Evolutionary conservation across 2,113 vertebrate genomes (phyloP), one percentile per base, ranked within the genome.

Genomic region (Phasianus colchicus): DNA sequence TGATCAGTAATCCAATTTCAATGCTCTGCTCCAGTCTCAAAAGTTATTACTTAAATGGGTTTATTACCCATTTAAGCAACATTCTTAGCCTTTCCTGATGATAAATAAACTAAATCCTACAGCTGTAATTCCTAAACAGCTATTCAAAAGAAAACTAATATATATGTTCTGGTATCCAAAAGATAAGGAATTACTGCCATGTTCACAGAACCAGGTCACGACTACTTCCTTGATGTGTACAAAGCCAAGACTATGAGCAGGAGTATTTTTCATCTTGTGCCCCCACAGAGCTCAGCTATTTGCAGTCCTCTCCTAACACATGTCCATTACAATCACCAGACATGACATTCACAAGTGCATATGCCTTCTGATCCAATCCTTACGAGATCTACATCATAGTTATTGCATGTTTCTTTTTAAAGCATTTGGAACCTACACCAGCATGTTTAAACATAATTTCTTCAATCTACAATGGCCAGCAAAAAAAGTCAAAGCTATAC

Each of bases 21-120:
- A n/a, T 60, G 48, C 58, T 71, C 48, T 76, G 43, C 69, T 92
- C 76, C 91, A 89, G 77, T 78, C 42, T 72, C 25, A 54, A 38
- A 71, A 38, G 20, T 76, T 89, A 70, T 64, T 72, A 69, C 92
- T 81, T 74, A 86, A 86, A 88, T 58, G 70, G 81, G n/a, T 38
- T 86, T 91, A 77, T 63, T 27, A 2, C 84, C 67, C 34, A n/a
- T n/a, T n/a, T n/a, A 42, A 73, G 54, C n/a, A 83, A 76, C 0
- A 1, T 78, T 89, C 86, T 82, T 92, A 83, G 83, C 67, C 54
- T 84, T 45, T 84, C 66, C 70, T 76, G 47, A 48, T 48, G 47
- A 48, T 12, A 48, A 48, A 48, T 48, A 48, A 48, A 22, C 10
- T 66, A 74, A 86, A 67, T 71, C 47, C 45, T 42, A 90, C 19